Percentiles rank a stretch among this genome's conserved stretches.
Evolutionary conservation across 2,888 invertebrate genomes (phyloP).

Genomic region (Schizotus pectinicornis): DNA sequence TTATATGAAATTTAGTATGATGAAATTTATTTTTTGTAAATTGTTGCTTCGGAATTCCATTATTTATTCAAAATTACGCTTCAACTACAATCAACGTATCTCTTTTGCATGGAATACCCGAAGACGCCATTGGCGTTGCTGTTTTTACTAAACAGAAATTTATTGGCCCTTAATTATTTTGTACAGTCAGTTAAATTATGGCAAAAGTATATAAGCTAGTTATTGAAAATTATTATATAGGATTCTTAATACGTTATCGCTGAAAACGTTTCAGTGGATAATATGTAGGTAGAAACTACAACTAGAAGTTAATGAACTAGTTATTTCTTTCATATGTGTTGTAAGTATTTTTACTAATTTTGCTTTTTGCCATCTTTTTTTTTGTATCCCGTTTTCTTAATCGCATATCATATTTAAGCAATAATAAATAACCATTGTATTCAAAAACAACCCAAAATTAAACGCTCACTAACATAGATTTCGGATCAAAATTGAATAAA

Average conservation of each 20-base stretch:
- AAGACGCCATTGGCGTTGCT: neutral
- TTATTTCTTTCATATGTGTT: slow-evolving; percentile 8
- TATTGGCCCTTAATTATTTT: slow-evolving; percentile 22
- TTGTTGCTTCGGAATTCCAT: slow-evolving; percentile 7
- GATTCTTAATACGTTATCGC: slow-evolving; percentile 27
- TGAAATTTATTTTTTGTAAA: slow-evolving; percentile 23
- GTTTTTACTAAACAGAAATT: slow-evolving; percentile 29
- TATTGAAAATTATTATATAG: slow-evolving; percentile 19
- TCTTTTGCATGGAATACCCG: slow-evolving; percentile 17
- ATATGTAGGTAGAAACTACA: slow-evolving; percentile 38
- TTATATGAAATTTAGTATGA: slow-evolving; percentile 37
- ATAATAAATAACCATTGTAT: slow-evolving; percentile 32
- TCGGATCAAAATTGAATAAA: slow-evolving; percentile 37
- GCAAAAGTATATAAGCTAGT: slow-evolving; percentile 29
- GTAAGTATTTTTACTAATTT: slow-evolving; percentile 21
- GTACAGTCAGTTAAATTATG: slow-evolving; percentile 29
- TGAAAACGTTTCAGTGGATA: slow-evolving; percentile 33
- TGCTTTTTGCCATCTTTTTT: slow-evolving; percentile 24
- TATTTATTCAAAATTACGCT: no score
- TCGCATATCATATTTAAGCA: slow-evolving; percentile 33
- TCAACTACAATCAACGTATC: slow-evolving; percentile 11
- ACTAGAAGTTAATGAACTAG: slow-evolving; percentile 12
- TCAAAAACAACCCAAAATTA: slow-evolving; percentile 24
- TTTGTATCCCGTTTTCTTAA: slow-evolving; percentile 1
- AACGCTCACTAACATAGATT: slow-evolving; percentile 49